phyloP scores from a whole-genome alignment of 2,888 invertebrate genomes.

The Ctena decussata region DNA sequence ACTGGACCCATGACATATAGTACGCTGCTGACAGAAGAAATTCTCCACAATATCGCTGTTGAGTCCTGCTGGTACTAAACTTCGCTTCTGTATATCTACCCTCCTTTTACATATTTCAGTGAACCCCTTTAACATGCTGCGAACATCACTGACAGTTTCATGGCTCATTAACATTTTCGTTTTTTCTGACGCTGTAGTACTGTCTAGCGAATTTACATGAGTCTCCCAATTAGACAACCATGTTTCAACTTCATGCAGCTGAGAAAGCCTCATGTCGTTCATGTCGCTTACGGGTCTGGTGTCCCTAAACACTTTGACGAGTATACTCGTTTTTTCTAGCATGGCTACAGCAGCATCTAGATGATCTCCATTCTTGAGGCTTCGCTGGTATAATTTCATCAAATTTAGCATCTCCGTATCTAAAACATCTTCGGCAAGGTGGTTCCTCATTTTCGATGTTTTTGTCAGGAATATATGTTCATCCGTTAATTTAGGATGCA shows the following conservation, averaged over 20 bases:
- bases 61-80: constrained; percentile 44
- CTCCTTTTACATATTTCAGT: constrained; percentile 32
- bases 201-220: not conserved
- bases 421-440: no score
- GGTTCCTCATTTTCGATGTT: no score
- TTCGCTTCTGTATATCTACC: constrained; percentile 29
- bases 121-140: constrained; percentile 45
- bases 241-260: constrained; percentile 14
- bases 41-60: constrained; percentile 55
- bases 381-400: constrained; percentile 23
- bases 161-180: constrained; percentile 43
- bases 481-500: no score
- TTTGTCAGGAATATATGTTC: no score
- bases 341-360: constrained; percentile 29
- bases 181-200: constrained; percentile 33
- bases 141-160: constrained; percentile 44
- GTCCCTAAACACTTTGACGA: constrained; percentile 45
- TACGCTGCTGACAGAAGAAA: constrained; percentile 53
- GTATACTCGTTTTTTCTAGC: constrained; percentile 28
- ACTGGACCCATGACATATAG: constrained; percentile 45
- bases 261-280: constrained; percentile 24
- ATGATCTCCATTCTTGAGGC: constrained; percentile 25
- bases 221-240: constrained; percentile 36
- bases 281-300: constrained; percentile 25
- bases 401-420: no score